Conservation (phyloP, 2,797 vertebrate genomes). For the Sarcoramphus papa region DNA sequence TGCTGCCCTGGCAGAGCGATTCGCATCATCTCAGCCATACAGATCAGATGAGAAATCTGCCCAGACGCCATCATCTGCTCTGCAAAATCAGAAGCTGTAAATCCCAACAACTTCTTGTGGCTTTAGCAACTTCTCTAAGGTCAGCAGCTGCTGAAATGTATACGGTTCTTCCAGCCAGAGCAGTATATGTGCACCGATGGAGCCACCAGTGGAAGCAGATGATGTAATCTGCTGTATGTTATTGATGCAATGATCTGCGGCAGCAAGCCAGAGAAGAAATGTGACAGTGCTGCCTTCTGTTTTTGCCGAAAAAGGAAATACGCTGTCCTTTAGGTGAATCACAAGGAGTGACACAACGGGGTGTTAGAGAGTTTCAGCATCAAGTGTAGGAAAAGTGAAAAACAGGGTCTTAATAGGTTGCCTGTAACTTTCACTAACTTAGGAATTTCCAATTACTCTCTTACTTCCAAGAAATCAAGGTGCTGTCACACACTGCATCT, state of each 20-base stretch:
- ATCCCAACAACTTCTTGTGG: not conserved
- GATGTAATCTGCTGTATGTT: not conserved
- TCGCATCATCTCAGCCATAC: not conserved
- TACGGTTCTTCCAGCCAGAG: not conserved
- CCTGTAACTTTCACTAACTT: not conserved
- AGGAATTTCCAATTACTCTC: not conserved
- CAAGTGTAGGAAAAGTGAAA: not conserved
- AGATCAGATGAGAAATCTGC: not conserved
- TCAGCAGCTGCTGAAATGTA: not conserved
- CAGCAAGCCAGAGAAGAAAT: not conserved
- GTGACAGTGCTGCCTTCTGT: not conserved
- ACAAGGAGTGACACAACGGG: not conserved
- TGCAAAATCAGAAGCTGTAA: not conserved
- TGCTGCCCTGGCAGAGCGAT: not conserved
- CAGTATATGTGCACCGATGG: rapidly evolving
- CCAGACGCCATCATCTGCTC: not conserved
- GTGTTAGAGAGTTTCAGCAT: not conserved
- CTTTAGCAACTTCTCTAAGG: not conserved
- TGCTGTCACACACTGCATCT: rapidly evolving
- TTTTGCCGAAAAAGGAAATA: not conserved
- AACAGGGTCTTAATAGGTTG: rapidly evolving
- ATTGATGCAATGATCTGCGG: not conserved
- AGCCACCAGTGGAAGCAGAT: not conserved
- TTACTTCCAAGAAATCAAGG: not conserved
- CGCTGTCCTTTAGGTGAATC: not conserved